Conservation (phyloP, 2,888 invertebrate species). For the Drosophila atroscutellata region DNA sequence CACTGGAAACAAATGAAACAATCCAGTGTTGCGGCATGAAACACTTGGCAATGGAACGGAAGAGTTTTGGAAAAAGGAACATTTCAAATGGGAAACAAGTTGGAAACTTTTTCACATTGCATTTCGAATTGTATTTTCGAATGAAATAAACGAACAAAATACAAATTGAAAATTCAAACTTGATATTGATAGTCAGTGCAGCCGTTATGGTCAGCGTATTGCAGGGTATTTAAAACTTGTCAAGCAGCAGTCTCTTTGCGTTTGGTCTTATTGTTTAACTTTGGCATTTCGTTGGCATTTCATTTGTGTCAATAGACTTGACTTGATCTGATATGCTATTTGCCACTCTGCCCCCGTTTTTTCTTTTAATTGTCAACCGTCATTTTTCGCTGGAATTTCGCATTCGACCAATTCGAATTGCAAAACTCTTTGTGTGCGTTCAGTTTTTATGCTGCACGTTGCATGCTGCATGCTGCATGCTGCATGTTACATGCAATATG, state of each 20-base stretch:
- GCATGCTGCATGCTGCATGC: neutral
- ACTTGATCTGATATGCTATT: neutral
- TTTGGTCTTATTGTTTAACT: neutral
- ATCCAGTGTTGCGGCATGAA: neutral
- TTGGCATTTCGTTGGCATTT: constrained; percentile 12
- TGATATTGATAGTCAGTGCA: neutral
- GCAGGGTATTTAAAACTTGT: neutral
- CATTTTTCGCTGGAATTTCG: neutral
- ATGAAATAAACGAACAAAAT: neutral
- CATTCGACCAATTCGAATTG: neutral
- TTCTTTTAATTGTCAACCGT: neutral
- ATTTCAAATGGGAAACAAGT: neutral
- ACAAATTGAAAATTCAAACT: neutral
- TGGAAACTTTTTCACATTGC: neutral
- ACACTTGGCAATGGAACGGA: neutral
- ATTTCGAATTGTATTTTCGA: neutral
- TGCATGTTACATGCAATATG: neutral
- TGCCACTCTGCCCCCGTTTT: neutral
- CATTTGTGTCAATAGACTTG: constrained; percentile 1
- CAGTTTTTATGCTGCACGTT: neutral
- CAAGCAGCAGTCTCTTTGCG: neutral
- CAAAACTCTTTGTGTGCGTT: neutral
- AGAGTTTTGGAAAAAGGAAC: neutral
- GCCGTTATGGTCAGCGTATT: neutral
- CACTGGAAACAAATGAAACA: neutral